Percentiles rank a stretch among this genome's conserved stretches.
Evolutionary conservation across 2,797 vertebrate species (phyloP).

Genomic region (Gymnoscopelus braueri): DNA sequence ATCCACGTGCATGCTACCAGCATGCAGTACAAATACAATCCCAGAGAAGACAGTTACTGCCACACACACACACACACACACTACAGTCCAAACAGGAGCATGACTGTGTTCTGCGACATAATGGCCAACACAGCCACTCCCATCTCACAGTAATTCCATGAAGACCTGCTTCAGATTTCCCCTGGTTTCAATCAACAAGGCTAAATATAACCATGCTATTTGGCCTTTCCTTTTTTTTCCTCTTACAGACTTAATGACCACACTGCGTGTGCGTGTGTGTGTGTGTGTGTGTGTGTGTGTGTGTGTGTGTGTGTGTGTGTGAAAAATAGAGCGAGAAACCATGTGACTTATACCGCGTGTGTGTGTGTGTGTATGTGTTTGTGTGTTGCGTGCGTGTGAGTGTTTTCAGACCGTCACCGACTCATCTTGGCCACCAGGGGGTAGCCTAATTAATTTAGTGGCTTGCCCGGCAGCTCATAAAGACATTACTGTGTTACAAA

Average conservation of each 20-base stretch:
- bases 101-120: not conserved
- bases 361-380: slow-evolving; percentile 7
- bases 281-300: not conserved
- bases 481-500: slow-evolving; percentile 52
- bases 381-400: slow-evolving; percentile 25
- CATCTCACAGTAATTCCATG: slow-evolving; percentile 30
- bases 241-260: slow-evolving; percentile 40
- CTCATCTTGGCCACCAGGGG: slow-evolving; percentile 68
- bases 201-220: slow-evolving; percentile 46
- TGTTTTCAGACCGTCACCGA: slow-evolving; percentile 63
- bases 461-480: slow-evolving; percentile 52
- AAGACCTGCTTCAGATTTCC: slow-evolving; percentile 49
- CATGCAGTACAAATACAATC: too few species aligned
- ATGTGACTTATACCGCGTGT: slow-evolving; percentile 11
- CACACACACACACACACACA: not conserved
- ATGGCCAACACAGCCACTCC: not conserved
- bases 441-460: slow-evolving; percentile 72
- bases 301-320: slow-evolving; percentile 10
- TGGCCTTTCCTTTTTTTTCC: slow-evolving; percentile 41
- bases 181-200: slow-evolving; percentile 38
- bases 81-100: not conserved
- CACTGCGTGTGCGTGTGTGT: not conserved
- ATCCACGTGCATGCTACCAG: too few species aligned
- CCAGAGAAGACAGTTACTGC: too few species aligned
- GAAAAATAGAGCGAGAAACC: slow-evolving; percentile 31